Conservation (phyloP, 2,113 vertebrate genomes). For the Pangasianodon hypophthalmus region DNA sequence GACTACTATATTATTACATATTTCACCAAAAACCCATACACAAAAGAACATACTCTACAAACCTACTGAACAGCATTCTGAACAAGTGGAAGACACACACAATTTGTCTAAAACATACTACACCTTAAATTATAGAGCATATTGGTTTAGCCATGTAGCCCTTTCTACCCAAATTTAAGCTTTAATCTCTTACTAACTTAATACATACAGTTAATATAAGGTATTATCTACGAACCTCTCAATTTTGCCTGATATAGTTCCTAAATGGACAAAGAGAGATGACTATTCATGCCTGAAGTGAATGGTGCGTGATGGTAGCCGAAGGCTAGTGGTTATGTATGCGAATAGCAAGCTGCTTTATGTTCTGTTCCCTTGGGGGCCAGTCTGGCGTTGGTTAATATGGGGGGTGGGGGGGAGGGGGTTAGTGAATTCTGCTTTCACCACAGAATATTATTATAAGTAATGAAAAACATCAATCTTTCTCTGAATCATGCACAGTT, state of each 20-base stretch:
- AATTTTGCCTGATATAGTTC: not conserved
- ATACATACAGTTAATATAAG: not conserved
- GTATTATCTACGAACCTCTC: constrained; percentile 1
- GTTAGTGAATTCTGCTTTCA: constrained; percentile 19
- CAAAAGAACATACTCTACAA: not conserved
- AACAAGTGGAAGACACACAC: not conserved
- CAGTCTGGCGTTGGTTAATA: constrained; percentile 16
- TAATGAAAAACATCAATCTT: constrained; percentile 39
- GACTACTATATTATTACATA: not conserved
- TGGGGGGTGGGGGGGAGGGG: not conserved
- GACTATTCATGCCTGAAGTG: not conserved
- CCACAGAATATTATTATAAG: constrained; percentile 19
- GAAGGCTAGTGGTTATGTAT: constrained; percentile 23
- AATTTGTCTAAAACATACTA: not conserved
- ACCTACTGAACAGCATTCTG: not conserved
- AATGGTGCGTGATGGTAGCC: not conserved
- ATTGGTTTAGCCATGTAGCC: not conserved
- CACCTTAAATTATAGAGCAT: not conserved
- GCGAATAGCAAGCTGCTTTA: constrained; percentile 19
- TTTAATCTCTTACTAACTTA: constrained; percentile 27
- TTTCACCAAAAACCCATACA: not conserved
- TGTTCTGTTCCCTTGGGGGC: constrained; percentile 10
- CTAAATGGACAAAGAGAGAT: constrained; percentile 7
- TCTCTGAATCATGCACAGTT: constrained; percentile 16
- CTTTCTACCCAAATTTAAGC: not conserved